Evolutionary conservation across 1,140 invertebrate genomes (phyloP).

Genomic region (Triops cancriformis): DNA sequence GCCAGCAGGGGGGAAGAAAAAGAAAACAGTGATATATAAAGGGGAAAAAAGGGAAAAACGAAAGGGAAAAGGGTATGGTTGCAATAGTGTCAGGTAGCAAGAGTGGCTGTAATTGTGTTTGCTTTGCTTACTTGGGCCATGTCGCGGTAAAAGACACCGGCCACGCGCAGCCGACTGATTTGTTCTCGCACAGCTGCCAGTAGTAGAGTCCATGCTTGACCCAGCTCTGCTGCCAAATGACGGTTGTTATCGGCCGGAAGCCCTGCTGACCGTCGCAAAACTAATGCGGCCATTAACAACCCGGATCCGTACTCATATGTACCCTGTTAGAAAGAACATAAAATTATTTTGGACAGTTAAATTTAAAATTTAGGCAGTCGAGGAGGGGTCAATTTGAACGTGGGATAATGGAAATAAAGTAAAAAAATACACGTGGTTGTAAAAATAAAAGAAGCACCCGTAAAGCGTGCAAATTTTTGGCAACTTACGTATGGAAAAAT

Average conservation of each 20-base stretch:
- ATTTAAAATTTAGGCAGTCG: not conserved
- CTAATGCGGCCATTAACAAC: conserved; percentile 60
- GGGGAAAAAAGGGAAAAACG: not conserved
- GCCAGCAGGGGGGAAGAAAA: not conserved
- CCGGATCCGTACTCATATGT: conserved; percentile 72
- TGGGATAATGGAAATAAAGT: too few species aligned
- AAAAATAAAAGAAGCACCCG: too few species aligned
- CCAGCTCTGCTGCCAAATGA: conserved; percentile 46
- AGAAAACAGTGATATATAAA: not conserved
- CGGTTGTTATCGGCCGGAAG: conserved; percentile 51
- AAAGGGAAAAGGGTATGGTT: not conserved
- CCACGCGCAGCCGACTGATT: conserved; percentile 62
- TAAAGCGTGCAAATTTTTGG: too few species aligned
- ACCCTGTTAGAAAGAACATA: conserved; percentile 44
- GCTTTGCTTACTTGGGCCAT: conserved; percentile 26
- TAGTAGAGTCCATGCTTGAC: conserved; percentile 59
- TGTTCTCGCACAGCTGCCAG: conserved; percentile 63
- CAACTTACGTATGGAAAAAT: too few species aligned
- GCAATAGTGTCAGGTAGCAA: not conserved
- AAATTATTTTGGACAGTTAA: conserved; percentile 21
- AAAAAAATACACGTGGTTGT: too few species aligned
- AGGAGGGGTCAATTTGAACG: too few species aligned
- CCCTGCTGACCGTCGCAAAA: conserved; percentile 62
- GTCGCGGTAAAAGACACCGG: conserved; percentile 57
- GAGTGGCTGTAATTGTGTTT: not conserved